Evolutionary conservation across 2,888 invertebrate genomes (phyloP).

Genomic region (Zygaena filipendulae): DNA sequence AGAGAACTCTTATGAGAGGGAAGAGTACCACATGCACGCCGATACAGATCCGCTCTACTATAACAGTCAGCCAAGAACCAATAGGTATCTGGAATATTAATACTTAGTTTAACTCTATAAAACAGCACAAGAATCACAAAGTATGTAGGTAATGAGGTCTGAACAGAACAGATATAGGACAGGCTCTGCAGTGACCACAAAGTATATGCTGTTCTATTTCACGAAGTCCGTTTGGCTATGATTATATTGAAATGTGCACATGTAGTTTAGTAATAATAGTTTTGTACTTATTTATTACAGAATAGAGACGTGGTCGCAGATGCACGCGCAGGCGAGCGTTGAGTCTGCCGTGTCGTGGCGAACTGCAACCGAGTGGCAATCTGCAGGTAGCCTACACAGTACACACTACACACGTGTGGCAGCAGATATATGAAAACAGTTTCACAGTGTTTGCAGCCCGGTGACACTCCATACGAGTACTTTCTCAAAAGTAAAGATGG

Average conservation of each 20-base stretch:
- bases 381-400: conserved; percentile 46
- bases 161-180: neutral
- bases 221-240: no score
- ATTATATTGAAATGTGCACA: no score
- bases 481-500: no score
- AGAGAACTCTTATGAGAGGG: conserved; percentile 86
- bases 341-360: conserved; percentile 61
- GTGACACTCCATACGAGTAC: no score
- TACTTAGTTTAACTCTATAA: neutral
- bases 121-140: neutral
- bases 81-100: conserved; percentile 63
- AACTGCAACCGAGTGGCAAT: conserved; percentile 60
- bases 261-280: no score
- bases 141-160: no score
- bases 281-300: conserved; percentile 28
- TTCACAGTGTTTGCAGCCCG: no score
- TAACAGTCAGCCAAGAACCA: conserved; percentile 85
- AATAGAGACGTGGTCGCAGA: conserved; percentile 59
- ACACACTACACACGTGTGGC: no score
- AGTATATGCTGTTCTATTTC: no score
- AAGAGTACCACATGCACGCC: conserved; percentile 72
- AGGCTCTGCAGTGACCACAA: no score
- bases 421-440: no score
- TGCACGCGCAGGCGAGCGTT: conserved; percentile 55
- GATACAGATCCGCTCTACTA: conserved; percentile 81